Percentiles rank a stretch among this genome's conserved stretches.
Evolutionary conservation across 2,113 vertebrate species (phyloP).

Genomic region (Antechinus stuartii): DNA sequence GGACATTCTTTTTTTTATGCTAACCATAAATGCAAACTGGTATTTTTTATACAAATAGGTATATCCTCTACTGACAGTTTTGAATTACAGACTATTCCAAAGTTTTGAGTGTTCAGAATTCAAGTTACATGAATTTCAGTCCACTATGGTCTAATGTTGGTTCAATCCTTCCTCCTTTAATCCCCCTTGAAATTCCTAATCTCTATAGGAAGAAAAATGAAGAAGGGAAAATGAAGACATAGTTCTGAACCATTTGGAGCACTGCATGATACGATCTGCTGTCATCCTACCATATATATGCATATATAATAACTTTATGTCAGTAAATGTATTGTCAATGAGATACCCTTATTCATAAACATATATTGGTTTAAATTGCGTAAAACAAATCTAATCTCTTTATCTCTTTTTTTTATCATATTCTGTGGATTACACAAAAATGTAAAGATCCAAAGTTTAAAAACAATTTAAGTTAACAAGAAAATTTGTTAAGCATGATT

Average conservation of each 20-base stretch:
- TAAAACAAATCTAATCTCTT: not conserved
- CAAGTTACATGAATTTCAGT: not conserved
- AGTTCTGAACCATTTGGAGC: not conserved
- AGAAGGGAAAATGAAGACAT: not conserved
- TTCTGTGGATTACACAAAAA: not conserved
- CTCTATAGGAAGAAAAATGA: not conserved
- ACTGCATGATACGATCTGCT: not conserved
- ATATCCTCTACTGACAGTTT: not conserved
- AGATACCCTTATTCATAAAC: not conserved
- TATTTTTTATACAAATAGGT: not conserved
- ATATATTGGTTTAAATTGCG: not conserved
- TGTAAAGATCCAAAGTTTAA: not conserved
- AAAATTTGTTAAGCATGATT: not conserved
- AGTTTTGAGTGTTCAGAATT: not conserved
- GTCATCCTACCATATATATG: not conserved
- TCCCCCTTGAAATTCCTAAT: not conserved
- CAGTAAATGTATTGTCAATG: not conserved
- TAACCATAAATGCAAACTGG: not conserved
- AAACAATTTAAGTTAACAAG: not conserved
- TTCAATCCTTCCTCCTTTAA: not conserved
- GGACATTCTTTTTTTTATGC: not conserved
- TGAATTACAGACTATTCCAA: not conserved
- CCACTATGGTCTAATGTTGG: not conserved
- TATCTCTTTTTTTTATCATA: not conserved
- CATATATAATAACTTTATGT: not conserved